Base-by-base conservation (phyloP, 2,113 vertebrate species). In the Geothlypis trichas region DNA sequence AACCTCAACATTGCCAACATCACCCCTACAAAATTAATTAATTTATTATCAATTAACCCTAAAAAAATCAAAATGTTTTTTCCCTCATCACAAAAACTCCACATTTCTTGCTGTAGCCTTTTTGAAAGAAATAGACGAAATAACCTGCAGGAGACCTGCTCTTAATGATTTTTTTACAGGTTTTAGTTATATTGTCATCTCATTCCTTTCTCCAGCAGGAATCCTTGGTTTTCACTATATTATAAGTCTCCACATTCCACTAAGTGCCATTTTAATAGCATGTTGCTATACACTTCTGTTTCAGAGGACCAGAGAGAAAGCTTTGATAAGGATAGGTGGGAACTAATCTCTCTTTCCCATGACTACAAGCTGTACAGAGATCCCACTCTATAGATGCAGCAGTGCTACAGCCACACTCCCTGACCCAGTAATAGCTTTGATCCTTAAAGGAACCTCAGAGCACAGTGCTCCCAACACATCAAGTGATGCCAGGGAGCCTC, bases 381-480 rank as follows among this genome's bases (percentile, higher is more conserved):
- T 76, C 15, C 58, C 39, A 27, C 21, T 54, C 39, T 0, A 0
- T 0, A 14, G 54, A 22, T 17, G 33, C 46, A 7, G 23, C n/a
- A 39, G 51, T 2, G 49, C 71, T 47, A 46, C 51, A 66, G 26
- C 52, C 9, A 2, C 20, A 18, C 37, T 66, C 26, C n/a, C 68
- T 23, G 21, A 52, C 23, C 67, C 51, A 52, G 33, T 15, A 59
- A 85, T 1, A 57, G 59, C 41, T 80, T 12, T 52, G 30, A 76
- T 59, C 35, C 58, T 35, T 2, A 30, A 69, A 77, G 9, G 55
- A 33, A 42, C 54, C 21, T 68, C 1, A 6, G 67, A 69, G 63
- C 22, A 59, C 58, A 52, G 28, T 68, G 58, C 49, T 87, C 28
- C 67, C 67, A 88, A 1, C 10, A 18, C 44, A 49, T 15, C 2